Percentiles rank a stretch among this genome's conserved stretches.
phyloP scores from a whole-genome alignment of 2,113 vertebrate species.

The Zeus faber region DNA sequence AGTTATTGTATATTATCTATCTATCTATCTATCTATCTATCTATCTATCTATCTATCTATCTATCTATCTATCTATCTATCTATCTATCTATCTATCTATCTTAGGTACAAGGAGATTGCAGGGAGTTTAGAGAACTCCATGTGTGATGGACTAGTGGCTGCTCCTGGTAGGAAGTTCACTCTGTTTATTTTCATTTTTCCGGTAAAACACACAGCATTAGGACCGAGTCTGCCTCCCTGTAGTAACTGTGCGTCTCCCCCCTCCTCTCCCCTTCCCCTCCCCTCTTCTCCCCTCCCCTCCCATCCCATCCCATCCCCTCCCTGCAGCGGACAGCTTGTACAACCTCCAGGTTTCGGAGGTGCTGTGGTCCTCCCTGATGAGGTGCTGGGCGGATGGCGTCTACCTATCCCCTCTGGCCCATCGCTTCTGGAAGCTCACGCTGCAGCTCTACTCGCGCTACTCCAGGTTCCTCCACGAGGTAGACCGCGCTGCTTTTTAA shows the following conservation, averaged over 20 bases:
- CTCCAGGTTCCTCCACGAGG: constrained; percentile 85
- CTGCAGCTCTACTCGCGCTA: constrained; percentile 90
- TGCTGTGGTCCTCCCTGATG: constrained; percentile 81
- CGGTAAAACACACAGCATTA: no score
- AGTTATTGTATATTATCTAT: no score
- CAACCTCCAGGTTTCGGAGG: constrained; percentile 84
- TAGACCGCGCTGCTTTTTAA: constrained; percentile 62
- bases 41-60: no score
- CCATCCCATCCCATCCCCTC: no score
- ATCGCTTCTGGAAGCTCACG: constrained; percentile 92
- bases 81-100: constrained; percentile 18
- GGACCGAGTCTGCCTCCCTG: no score
- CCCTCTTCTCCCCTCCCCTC: no score
- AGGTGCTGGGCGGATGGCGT: constrained; percentile 89
- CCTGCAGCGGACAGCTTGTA: constrained; percentile 81
- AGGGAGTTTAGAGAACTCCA: constrained; percentile 84
- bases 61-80: no score
- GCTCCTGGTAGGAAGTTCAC: constrained; percentile 78
- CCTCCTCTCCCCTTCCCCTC: no score
- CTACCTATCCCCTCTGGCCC: constrained; percentile 82
- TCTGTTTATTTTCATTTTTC: neutral
- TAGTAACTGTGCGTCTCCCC: constrained; percentile 6
- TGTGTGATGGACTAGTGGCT: constrained; percentile 79
- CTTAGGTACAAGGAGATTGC: constrained; percentile 92
- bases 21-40: no score